A percentile compares a stretch with the other conserved stretches of the same genome.
These are phyloP conservation scores for Vidua macroura DNA, from an alignment of 2,113 vertebrate genomes.

Conservation along the genomic window DNA sequence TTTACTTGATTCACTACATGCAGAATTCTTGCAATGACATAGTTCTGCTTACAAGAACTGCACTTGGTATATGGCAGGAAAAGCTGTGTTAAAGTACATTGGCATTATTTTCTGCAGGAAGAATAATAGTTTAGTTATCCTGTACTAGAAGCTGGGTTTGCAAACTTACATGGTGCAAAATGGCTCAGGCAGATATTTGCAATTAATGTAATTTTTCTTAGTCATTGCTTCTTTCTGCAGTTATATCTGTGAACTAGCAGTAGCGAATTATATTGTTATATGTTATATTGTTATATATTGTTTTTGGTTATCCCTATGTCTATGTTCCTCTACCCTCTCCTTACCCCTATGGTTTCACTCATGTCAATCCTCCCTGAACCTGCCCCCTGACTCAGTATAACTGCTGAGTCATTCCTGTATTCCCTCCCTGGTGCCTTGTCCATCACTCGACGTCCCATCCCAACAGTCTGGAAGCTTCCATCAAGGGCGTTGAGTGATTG, in stretches of 20 bases:
- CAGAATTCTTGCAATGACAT: not conserved
- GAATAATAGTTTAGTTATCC: not conserved
- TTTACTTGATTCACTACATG: not conserved
- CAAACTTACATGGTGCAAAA: not conserved
- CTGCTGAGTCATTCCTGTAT: too few species aligned
- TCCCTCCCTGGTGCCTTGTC: too few species aligned
- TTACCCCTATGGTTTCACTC: too few species aligned
- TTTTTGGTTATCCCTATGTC: too few species aligned
- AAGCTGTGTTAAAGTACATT: not conserved
- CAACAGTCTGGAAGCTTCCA: too few species aligned
- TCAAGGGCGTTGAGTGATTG: too few species aligned
- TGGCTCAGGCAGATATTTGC: not conserved
- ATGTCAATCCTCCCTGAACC: too few species aligned
- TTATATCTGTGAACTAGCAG: not conserved
- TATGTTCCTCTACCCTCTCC: too few species aligned
- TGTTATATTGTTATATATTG: too few species aligned
- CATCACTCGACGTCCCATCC: too few species aligned
- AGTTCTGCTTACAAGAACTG: not conserved
- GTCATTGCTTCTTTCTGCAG: not conserved
- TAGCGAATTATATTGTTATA: not conserved
- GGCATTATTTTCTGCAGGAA: not conserved
- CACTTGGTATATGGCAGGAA: not conserved
- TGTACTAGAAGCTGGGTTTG: not conserved
- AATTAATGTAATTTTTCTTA: slow-evolving; percentile 3
- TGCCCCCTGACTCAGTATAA: too few species aligned